Base-by-base conservation (phyloP, 2,113 vertebrate species). In the Caranx ignobilis region DNA sequence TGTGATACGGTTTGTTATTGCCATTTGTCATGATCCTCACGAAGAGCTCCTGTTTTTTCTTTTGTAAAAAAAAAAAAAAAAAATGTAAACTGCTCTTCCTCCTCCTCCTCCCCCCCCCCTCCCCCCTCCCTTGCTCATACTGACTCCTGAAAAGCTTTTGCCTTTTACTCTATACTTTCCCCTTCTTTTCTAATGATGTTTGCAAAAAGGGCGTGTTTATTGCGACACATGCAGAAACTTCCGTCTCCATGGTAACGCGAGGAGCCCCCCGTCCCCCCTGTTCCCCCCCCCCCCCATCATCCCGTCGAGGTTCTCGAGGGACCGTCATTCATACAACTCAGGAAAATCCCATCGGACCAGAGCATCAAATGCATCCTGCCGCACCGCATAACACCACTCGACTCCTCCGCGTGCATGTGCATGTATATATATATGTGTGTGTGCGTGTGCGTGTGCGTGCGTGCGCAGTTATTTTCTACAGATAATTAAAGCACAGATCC, bases 271-370 rank as follows among this genome's bases (percentile, higher is more conserved):
- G 26, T 26, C 26, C 26, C 26, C n/a, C n/a, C n/a, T n/a, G n/a
- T n/a, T n/a, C n/a, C n/a, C n/a, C n/a, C n/a, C n/a, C n/a, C n/a
- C n/a, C n/a, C n/a, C n/a, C n/a, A n/a, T n/a, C n/a, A 1, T 26
- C 26, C 64, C 11, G 61, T 50, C 70, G 52, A 81, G 75, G 75
- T 83, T 83, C 83, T 88, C 76, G 82, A 89, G 84, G 77, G 88
- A 91, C 81, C 81, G 87, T 92, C 92, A 92, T 92, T 91, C 93
- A 94, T 90, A 81, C 89, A 92, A 91, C 94, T 95, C 94, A 94
- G 94, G 94, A 94, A 94, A 94, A 86, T 88, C 82, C 81, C 84
- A 88, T 87, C 60, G 84, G 88, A 84, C 79, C 80, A 83, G 84
- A 87, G 79, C 79, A 82, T 86, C 76, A 66, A 37, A 39, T 26